Evolutionary conservation across 2,888 invertebrate species (phyloP).

Genomic region (Phragmatobia fuliginosa): DNA sequence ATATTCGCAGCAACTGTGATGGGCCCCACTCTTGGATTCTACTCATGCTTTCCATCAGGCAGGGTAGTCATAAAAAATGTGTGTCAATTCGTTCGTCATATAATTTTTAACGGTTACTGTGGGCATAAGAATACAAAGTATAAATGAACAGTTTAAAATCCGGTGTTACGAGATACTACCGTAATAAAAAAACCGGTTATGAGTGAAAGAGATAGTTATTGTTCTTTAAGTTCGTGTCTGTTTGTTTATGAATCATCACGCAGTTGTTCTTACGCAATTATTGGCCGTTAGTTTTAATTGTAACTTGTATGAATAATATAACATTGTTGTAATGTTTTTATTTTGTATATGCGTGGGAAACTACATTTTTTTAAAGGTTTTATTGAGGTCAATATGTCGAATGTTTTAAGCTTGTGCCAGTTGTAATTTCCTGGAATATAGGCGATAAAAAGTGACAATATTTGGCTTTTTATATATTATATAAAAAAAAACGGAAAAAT

Average conservation of each 20-base stretch:
- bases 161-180: conserved; percentile 8
- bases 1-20: too few species aligned
- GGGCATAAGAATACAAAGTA: conserved; percentile 2
- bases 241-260: conserved; percentile 20
- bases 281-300: conserved; percentile 25
- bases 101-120: conserved; percentile 8
- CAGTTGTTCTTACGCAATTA: conserved; percentile 15
- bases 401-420: neutral
- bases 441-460: neutral
- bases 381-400: conserved; percentile 6
- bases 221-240: conserved; percentile 7
- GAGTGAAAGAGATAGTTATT: conserved; percentile 26
- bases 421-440: neutral
- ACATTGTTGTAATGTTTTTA: conserved; percentile 13
- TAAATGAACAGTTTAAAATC: conserved; percentile 4
- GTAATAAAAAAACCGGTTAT: conserved; percentile 22
- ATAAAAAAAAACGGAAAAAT: too few species aligned
- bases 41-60: too few species aligned
- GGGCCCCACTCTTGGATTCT: too few species aligned
- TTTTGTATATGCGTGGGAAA: conserved; percentile 22
- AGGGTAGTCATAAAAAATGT: too few species aligned
- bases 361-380: conserved; percentile 8
- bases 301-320: conserved; percentile 19
- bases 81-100: conserved; percentile 1
- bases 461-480: too few species aligned